These are phyloP conservation scores for Crocidura indochinensis DNA, from an alignment of 2,797 vertebrate genomes.

Conservation along the genomic window DNA sequence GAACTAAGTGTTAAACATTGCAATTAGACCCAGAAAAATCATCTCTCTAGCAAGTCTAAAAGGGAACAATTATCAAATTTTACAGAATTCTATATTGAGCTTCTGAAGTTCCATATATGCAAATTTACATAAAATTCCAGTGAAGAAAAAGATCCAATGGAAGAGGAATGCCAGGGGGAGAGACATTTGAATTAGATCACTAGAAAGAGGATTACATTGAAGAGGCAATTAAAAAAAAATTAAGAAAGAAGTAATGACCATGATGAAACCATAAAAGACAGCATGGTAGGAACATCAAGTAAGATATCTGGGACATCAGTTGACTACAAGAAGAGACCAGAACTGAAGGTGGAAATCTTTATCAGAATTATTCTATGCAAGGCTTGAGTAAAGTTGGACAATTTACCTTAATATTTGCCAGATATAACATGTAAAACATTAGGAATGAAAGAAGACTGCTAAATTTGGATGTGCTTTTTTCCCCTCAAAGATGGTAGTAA, in stretches of 20 bases:
- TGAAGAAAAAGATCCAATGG: slow-evolving; percentile 44
- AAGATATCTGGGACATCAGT: background rate
- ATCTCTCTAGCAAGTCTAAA: too few relatives aligned
- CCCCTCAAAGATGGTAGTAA: slow-evolving; percentile 62
- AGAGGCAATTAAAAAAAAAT: background rate
- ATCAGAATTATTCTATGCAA: slow-evolving; percentile 23
- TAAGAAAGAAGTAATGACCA: background rate
- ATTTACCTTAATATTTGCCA: slow-evolving; percentile 26
- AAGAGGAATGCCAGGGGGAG: background rate
- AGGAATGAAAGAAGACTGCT: background rate
- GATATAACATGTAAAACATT: slow-evolving; percentile 54
- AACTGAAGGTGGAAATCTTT: background rate
- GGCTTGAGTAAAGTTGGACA: background rate
- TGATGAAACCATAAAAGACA: background rate
- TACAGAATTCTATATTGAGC: too few relatives aligned
- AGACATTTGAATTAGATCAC: slow-evolving; percentile 27
- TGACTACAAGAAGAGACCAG: background rate
- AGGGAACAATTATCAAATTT: too few relatives aligned
- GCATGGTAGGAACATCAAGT: background rate
- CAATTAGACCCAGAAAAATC: too few relatives aligned
- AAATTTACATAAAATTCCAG: slow-evolving; percentile 43
- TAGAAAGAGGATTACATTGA: slow-evolving; percentile 18
- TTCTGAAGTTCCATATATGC: background rate
- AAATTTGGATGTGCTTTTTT: slow-evolving; percentile 58
- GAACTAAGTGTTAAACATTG: too few relatives aligned